Conservation (phyloP, 2,113 vertebrate genomes). For the Emydocephalus ijimae region DNA sequence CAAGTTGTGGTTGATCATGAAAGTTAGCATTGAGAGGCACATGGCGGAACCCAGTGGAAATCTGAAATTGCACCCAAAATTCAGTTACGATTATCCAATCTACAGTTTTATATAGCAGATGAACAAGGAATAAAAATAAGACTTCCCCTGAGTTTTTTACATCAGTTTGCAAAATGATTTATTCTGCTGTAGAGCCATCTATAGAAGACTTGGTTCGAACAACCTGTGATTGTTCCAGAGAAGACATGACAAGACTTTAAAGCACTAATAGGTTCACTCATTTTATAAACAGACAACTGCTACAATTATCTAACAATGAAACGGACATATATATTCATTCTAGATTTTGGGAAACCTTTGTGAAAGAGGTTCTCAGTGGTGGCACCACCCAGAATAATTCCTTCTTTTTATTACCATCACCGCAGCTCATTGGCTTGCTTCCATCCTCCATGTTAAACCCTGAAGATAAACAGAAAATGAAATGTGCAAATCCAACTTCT, state of each 20-base stretch:
- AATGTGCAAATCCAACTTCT: neutral
- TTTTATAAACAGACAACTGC: neutral
- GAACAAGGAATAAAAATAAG: neutral
- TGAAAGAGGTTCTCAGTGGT: neutral
- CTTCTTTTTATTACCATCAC: too few species aligned
- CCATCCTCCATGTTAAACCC: neutral
- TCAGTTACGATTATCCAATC: neutral
- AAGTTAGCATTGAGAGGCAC: conserved; percentile 7
- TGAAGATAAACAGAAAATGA: neutral
- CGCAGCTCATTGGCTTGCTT: neutral
- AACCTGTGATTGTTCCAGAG: neutral
- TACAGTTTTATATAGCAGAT: neutral
- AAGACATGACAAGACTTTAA: neutral
- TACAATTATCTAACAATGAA: neutral
- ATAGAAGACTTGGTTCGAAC: neutral
- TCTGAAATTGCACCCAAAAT: neutral
- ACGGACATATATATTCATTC: neutral
- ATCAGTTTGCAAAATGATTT: neutral
- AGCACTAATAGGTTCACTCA: neutral
- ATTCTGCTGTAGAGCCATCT: neutral
- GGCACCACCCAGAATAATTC: neutral
- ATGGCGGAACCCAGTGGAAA: conserved; percentile 16
- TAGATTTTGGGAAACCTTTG: neutral
- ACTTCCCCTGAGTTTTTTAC: neutral
- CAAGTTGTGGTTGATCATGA: neutral